These are phyloP conservation scores for Podiceps cristatus DNA, from an alignment of 2,113 vertebrate species.

Conservation along the genomic window DNA sequence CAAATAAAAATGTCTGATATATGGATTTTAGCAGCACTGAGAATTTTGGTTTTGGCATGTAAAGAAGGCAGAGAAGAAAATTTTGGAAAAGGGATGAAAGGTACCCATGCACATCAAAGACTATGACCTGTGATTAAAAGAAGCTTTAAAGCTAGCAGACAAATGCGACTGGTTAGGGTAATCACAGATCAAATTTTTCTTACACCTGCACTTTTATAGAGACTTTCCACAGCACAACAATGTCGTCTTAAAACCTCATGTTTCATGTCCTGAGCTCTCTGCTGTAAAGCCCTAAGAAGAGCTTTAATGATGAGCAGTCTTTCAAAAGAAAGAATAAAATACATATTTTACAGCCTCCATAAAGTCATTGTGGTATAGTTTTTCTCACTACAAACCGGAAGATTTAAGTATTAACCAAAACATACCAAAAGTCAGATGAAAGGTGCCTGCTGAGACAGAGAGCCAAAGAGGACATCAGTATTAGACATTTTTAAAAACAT, in stretches of 20 bases:
- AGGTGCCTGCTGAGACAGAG: background rate
- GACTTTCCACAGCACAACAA: background rate
- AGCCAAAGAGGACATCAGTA: background rate
- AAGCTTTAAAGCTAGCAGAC: conserved; percentile 51
- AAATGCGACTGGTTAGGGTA: conserved; percentile 54
- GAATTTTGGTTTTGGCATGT: background rate
- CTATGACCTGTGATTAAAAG: conserved; percentile 56
- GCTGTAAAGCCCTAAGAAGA: background rate
- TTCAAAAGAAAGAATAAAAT: conserved; percentile 14
- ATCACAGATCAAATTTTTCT: conserved; percentile 35
- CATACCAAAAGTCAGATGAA: background rate
- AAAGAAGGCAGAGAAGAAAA: conserved; percentile 20
- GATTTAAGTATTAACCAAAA: background rate
- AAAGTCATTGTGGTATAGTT: background rate
- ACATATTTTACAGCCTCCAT: background rate
- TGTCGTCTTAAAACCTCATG: conserved; percentile 9
- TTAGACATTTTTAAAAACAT: background rate
- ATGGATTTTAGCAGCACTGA: background rate
- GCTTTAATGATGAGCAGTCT: conserved; percentile 17
- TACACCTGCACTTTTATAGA: conserved; percentile 14
- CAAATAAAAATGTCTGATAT: background rate
- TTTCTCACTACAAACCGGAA: background rate
- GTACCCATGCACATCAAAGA: conserved; percentile 41
- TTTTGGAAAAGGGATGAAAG: conserved; percentile 49
- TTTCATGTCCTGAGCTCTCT: conserved; percentile 10